phyloP scores from a whole-genome alignment of 1,140 invertebrate species.

The Anadara kagoshimensis region DNA sequence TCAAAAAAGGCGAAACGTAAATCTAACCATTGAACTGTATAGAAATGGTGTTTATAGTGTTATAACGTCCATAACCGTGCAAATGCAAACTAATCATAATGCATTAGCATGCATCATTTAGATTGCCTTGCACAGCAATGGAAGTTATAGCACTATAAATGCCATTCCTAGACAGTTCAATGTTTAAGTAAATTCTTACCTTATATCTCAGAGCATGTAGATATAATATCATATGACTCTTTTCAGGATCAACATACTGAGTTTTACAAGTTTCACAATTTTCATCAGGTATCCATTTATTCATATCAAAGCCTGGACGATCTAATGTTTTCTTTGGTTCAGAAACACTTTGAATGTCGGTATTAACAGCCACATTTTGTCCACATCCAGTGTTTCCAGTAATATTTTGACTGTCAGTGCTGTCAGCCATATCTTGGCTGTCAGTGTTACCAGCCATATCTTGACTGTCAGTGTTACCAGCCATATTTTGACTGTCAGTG shows the following conservation, averaged over 20 bases:
- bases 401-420: background rate
- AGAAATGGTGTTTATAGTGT: background rate
- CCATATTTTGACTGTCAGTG: background rate
- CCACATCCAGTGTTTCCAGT: background rate
- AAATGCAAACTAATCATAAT: too few relatives aligned
- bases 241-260: conserved; percentile 91
- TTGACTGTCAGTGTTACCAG: background rate
- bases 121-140: background rate
- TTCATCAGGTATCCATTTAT: conserved; percentile 86
- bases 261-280: conserved; percentile 95
- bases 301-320: conserved; percentile 78
- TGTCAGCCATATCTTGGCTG: conserved; percentile 2
- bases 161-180: too few relatives aligned
- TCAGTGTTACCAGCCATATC: background rate
- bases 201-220: conserved; percentile 95
- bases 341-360: background rate
- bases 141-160: background rate
- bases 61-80: too few relatives aligned
- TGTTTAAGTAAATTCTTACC: conserved; percentile 76
- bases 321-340: background rate
- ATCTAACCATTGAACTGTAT: too few relatives aligned
- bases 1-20: too few relatives aligned
- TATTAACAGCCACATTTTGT: background rate
- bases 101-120: too few relatives aligned
- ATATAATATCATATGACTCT: conserved; percentile 94